Evolutionary conservation across 2,797 vertebrate genomes (phyloP), one percentile per base, ranked within the genome.

Genomic region (Pseudochaenichthys georgianus): DNA sequence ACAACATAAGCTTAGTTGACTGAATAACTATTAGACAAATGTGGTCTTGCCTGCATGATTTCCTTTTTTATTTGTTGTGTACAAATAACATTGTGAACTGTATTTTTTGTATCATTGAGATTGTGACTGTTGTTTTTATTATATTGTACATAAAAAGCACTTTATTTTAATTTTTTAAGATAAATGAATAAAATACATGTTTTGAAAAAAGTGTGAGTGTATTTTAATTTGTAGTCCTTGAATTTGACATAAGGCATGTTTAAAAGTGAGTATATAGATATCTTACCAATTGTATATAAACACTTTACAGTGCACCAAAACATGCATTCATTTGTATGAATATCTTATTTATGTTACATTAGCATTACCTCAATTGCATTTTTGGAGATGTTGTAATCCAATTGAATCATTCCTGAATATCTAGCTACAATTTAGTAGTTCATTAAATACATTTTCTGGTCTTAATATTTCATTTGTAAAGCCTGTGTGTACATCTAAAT

Each of bases 141-240:
- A 93, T 93, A 94, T 83, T 95, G 94, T 95, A 94, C 88, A 94
- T 95, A 95, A 93, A 94, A 94, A 91, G 94, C 94, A 95, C 94
- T 95, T 95, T 95, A 94, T 94, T 94, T 95, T 94, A 91, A 93
- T 91, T 94, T 94, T 94, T 92, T 93, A 87, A 91, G 87, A 94
- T 92, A 93, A 93, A 92, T 87, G 77, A 94, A 93, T 92, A 91
- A 95, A 94, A 91, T 91, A 87, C 90, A 83, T 93, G 91, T 93
- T 91, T 90, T 87, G 84, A 89, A 84, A 89, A 66, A 82, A 17
- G 59, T 59, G 34, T 48, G 42, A 2, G 48, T 73, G 13, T 3
- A 13, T 68, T 79, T 81, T 6, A 9, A 71, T 2, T 9, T 62
- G 19, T 15, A 4, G 10, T 38, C 3, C 5, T 46, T 17, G 15